Conservation (phyloP, 2,888 invertebrate genomes). For the Aplocera efformata region DNA sequence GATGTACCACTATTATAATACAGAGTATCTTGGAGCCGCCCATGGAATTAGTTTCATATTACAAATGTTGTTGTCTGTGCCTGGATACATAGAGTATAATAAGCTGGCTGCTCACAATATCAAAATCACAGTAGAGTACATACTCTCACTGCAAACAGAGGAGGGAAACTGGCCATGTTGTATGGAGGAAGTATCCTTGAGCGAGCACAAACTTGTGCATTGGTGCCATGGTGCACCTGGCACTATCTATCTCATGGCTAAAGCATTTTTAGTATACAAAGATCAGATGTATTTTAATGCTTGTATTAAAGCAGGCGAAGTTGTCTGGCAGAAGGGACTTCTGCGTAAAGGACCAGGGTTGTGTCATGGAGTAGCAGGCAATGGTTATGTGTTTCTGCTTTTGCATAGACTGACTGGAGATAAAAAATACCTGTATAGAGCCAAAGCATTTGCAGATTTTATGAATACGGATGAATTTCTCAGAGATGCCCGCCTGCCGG, state of each 20-base stretch:
- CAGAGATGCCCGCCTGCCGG: constrained; percentile 86
- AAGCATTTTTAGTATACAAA: constrained; percentile 87
- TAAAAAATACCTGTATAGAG: constrained; percentile 85
- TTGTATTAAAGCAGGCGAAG: constrained; percentile 84
- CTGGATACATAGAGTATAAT: constrained; percentile 78
- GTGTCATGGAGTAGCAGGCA: constrained; percentile 93
- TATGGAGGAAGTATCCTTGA: constrained; percentile 83
- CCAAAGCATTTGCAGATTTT: constrained; percentile 88
- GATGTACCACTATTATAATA: constrained; percentile 89
- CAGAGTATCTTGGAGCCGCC: constrained; percentile 87
- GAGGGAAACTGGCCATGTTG: constrained; percentile 90
- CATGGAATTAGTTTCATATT: constrained; percentile 78
- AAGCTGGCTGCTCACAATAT: constrained; percentile 79
- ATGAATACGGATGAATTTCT: constrained; percentile 84
- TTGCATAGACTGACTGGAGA: constrained; percentile 88
- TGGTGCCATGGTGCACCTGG: constrained; percentile 97
- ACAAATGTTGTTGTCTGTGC: constrained; percentile 77
- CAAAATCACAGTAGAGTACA: constrained; percentile 83
- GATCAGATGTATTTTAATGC: constrained; percentile 86
- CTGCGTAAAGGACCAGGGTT: constrained; percentile 93
- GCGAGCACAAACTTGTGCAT: constrained; percentile 87
- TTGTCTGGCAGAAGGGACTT: constrained; percentile 91
- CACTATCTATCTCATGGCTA: constrained; percentile 88
- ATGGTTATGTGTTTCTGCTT: constrained; percentile 89
- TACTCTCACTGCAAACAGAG: constrained; percentile 83